Base-by-base conservation (phyloP, 2,113 vertebrate species). In the Puntigrus tetrazona region DNA sequence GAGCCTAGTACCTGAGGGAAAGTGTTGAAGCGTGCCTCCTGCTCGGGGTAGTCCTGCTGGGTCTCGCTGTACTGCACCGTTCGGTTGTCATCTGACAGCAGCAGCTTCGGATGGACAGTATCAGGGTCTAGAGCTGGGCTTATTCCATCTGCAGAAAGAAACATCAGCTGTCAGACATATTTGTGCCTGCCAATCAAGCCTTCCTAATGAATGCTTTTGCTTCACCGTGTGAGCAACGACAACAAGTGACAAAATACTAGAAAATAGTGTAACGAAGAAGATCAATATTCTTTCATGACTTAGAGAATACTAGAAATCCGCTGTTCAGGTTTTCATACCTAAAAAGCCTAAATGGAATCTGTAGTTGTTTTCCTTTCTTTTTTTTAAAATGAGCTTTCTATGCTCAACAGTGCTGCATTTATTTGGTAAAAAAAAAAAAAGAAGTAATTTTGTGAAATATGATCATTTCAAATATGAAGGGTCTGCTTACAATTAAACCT, bases 1-100 rank as follows among this genome's bases (percentile, higher is more conserved):
- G 88, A 86, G 59, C 90, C 91, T 50, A 95, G 86, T 31, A 95
- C 91, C 84, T 95, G 95, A 2, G 94, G 94, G 83, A 94, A 95
- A 84, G 91, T 88, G 86, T 86, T 93, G 88, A 95, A 95, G 69
- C 94, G 93, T 25, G 89, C 78, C 11, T 88, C 90, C 7, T 89
- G 85, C 16, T 94, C 93, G 0, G 78, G 38, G 86, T 91, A 93
- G 76, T 80, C 43, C 91, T 94, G 94, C 74, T 86, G 92, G 27
- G 65, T 25, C 29, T 94, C 94, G 0, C 82, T 91, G 89, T 94
- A 93, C 1, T 88, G 87, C 84, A 94, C 93, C 22, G 1, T 88
- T 57, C 90, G 90, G 91, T 92, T 92, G 74, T 90, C 85, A n/a
- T 92, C 86, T 1, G 92, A 93, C 82, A 95, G 89, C 38, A 88